These are phyloP conservation scores for Aphidius colemani DNA, from an alignment of 2,888 invertebrate species.

Conservation along the genomic window DNA sequence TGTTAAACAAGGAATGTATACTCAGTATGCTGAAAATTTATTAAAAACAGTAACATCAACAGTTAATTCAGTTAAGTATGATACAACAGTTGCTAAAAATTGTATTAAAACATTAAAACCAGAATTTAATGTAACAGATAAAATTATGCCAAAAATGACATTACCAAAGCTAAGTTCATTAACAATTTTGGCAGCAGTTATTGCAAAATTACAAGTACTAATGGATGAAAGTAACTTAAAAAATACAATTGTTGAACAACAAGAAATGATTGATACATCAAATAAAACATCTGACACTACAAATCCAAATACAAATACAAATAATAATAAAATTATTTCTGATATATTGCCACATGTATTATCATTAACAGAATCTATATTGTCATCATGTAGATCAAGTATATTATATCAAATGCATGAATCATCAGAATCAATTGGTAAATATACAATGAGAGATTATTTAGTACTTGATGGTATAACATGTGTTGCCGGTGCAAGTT, in stretches of 20 bases:
- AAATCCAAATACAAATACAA: constrained; percentile 42
- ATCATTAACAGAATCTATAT: constrained; percentile 68
- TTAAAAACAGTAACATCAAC: constrained; percentile 74
- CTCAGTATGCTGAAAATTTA: constrained; percentile 74
- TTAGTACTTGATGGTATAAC: constrained; percentile 57
- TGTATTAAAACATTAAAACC: constrained; percentile 65
- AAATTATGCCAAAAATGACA: constrained; percentile 55
- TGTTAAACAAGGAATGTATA: constrained; percentile 89
- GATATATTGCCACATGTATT: constrained; percentile 72
- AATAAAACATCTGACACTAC: constrained; percentile 21
- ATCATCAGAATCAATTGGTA: constrained; percentile 53
- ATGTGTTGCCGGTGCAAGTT: constrained; percentile 58
- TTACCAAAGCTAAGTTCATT: constrained; percentile 75
- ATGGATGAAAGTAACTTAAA: constrained; percentile 61
- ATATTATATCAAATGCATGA: constrained; percentile 62
- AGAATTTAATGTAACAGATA: constrained; percentile 54
- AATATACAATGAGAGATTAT: constrained; percentile 61
- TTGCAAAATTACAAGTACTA: constrained; percentile 75
- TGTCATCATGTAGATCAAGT: constrained; percentile 61
- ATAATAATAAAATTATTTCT: constrained; percentile 63
- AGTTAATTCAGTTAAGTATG: constrained; percentile 69
- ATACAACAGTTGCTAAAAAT: constrained; percentile 67
- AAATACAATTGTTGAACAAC: constrained; percentile 37
- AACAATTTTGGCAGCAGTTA: constrained; percentile 75
- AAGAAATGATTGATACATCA: constrained; percentile 30